phyloP scores from a whole-genome alignment of 2,888 invertebrate genomes.

The Synergus japonicus region DNA sequence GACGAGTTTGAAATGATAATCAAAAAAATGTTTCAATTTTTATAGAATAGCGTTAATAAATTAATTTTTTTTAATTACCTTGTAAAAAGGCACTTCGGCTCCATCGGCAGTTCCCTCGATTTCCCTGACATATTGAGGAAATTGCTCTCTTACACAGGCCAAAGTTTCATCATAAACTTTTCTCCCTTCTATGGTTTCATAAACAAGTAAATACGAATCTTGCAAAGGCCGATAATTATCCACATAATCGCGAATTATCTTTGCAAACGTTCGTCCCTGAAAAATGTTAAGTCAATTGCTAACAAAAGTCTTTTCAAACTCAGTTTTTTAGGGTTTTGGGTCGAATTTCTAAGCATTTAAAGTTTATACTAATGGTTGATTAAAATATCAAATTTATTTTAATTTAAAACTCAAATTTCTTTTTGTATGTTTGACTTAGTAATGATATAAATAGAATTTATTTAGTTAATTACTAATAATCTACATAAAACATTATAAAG shows the following conservation, averaged over 20 bases:
- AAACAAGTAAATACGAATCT: slow-evolving; percentile 84
- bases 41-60: background rate
- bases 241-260: slow-evolving; percentile 86
- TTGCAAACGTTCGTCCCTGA: slow-evolving; percentile 89
- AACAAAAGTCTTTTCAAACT: background rate
- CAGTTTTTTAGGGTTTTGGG: background rate
- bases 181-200: slow-evolving; percentile 84
- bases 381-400: too few relatives aligned
- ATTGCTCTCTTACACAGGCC: slow-evolving; percentile 83
- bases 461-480: too few relatives aligned
- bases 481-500: too few relatives aligned
- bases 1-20: background rate
- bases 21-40: background rate
- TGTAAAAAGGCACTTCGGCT: slow-evolving; percentile 88
- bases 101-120: slow-evolving; percentile 92
- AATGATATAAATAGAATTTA: too few relatives aligned
- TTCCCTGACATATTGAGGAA: slow-evolving; percentile 90
- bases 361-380: too few relatives aligned
- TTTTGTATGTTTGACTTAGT: too few relatives aligned
- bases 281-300: slow-evolving; percentile 55
- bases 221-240: slow-evolving; percentile 81
- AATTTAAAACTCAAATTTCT: too few relatives aligned
- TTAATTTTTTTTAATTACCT: slow-evolving; percentile 79
- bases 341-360: too few relatives aligned
- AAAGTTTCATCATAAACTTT: slow-evolving; percentile 87